Conservation (phyloP, 2,797 vertebrate genomes). For the Bufotes viridis region DNA sequence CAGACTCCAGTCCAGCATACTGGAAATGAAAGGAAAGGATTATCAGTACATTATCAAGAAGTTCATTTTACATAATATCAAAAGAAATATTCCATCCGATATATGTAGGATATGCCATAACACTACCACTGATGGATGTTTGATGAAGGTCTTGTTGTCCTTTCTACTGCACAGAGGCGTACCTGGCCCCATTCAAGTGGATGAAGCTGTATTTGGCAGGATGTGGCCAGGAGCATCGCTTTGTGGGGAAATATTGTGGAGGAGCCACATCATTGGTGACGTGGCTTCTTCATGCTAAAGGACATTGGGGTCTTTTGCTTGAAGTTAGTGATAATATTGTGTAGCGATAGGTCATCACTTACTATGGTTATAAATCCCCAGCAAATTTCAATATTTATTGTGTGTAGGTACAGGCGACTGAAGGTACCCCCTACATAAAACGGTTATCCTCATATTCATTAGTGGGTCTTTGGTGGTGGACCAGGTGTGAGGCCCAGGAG, state of each 20-base stretch:
- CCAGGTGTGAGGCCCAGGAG: neutral
- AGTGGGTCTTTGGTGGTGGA: neutral
- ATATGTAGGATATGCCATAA: neutral
- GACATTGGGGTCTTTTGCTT: neutral
- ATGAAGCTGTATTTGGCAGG: neutral
- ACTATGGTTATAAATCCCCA: too few species aligned
- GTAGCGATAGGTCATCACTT: too few species aligned
- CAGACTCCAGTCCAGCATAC: conserved; percentile 97
- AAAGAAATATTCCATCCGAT: neutral
- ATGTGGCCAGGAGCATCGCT: neutral
- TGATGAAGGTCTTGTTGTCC: neutral
- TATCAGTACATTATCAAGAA: neutral
- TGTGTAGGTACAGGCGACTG: too few species aligned
- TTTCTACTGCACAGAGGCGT: neutral
- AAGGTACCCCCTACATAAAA: neutral
- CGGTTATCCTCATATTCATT: neutral
- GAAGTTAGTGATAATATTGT: too few species aligned
- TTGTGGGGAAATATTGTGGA: neutral
- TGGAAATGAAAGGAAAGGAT: conserved; percentile 68
- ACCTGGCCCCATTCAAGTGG: neutral
- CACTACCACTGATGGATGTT: neutral
- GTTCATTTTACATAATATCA: too few species aligned
- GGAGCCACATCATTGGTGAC: neutral
- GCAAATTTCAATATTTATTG: too few species aligned
- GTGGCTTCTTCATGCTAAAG: neutral